Base-by-base conservation (phyloP, 2,888 invertebrate species). In the Agrotis clavis region DNA sequence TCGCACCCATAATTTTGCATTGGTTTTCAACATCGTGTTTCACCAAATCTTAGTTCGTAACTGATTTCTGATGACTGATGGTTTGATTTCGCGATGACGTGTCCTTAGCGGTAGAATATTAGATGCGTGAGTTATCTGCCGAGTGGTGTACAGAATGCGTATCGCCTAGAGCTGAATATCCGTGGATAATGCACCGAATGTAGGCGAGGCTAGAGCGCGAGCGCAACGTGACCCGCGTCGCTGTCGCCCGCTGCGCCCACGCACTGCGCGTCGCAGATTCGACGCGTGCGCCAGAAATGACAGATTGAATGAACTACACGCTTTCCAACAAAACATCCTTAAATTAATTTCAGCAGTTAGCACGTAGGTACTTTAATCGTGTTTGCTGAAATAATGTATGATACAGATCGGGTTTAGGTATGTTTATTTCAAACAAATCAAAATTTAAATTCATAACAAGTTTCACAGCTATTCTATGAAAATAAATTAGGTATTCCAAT, bases 171-270 rank as follows among this genome's bases (percentile, higher is more conserved):
- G 57, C 67, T 78, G 69, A 73, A 67, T 78, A 61, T 59, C 79
- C 57, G 64, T 73, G 73, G 78, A 81, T 77, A 86, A 82, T 78
- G 75, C 79, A 56, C 25, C 18, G 65, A 79, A 77, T 74, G 79
- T 73, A 88, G 75, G 85, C 82, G 83, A 79, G 74, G 79, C 78
- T 56, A 70, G 54, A 67, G 50, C 66, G 67, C 72, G 51, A 54
- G 68, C 82, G 68, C 80, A 64, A 54, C 48, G 19, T 73, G 74
- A 63, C 69, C 71, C 85, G 86, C 82, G 79, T 79, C 79, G 84
- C 68, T 71, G 78, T 84, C 80, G 83, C 70, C 72, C 78, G 80
- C 83, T 85, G 84, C 88, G 86, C 86, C 79, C 78, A 81, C 82
- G 81, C 77, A 16, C 41, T 48, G 65, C 68, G 73, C 74, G 74